Percentiles rank a stretch among this genome's conserved stretches.
Conservation (phyloP, 2,113 vertebrate species). For the Menidia beryllina region DNA sequence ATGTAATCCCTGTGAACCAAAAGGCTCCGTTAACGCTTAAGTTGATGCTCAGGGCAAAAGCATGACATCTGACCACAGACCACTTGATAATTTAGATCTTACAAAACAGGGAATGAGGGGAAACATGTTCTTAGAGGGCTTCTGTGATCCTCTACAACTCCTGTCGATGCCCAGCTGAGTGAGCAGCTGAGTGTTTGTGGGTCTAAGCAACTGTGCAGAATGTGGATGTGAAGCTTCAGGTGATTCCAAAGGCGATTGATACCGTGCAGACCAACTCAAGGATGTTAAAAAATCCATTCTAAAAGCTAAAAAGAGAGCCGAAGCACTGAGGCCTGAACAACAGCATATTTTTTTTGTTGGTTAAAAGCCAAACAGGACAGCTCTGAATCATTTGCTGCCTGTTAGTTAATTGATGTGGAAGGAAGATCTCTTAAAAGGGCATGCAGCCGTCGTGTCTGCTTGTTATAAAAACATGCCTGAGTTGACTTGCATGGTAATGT, state of each 20-base stretch:
- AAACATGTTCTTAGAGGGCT: background rate
- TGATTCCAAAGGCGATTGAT: background rate
- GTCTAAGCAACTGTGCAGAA: background rate
- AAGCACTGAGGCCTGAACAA: background rate
- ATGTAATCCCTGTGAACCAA: background rate
- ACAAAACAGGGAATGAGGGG: background rate
- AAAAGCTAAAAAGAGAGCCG: background rate
- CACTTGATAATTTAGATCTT: no score
- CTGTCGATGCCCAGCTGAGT: background rate
- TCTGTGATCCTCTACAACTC: no score
- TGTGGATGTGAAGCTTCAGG: slow-evolving; percentile 3
- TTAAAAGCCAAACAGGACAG: background rate
- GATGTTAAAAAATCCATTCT: background rate
- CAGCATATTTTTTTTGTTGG: background rate
- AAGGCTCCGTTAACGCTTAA: background rate
- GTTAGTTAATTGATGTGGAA: slow-evolving; percentile 9
- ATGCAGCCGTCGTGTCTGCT: background rate
- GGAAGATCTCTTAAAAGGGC: background rate
- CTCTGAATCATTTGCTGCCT: slow-evolving; percentile 3
- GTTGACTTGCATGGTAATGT: background rate
- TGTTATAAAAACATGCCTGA: background rate
- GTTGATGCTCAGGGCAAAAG: background rate
- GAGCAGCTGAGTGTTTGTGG: slow-evolving; percentile 1
- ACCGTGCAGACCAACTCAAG: background rate
- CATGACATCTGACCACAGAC: background rate